Evolutionary conservation across 2,888 invertebrate species (phyloP).

Genomic region (Spatulosminthurus flaviceps): DNA sequence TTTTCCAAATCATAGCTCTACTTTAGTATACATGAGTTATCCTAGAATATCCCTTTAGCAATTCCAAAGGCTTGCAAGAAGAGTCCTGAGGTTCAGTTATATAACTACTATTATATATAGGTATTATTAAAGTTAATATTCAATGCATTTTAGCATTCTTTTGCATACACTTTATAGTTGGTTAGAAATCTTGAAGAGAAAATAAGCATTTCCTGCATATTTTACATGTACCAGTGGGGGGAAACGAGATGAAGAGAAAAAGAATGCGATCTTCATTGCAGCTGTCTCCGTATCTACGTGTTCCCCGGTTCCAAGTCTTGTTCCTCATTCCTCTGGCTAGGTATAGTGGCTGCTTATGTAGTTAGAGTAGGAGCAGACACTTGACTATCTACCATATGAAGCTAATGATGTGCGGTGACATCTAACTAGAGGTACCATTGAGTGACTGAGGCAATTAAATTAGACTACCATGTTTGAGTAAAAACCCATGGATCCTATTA

Average conservation of each 20-base stretch:
- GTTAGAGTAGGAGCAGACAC: neutral
- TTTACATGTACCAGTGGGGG: too few species aligned
- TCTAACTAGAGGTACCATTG: constrained; percentile 12
- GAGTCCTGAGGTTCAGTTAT: too few species aligned
- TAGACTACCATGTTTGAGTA: neutral
- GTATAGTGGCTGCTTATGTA: neutral
- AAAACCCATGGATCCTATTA: constrained; percentile 6
- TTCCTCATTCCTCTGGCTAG: neutral
- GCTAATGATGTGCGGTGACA: constrained; percentile 5
- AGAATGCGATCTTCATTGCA: neutral
- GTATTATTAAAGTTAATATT: too few species aligned
- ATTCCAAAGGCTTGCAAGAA: too few species aligned
- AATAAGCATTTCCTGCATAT: too few species aligned
- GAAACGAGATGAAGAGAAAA: constrained; percentile 6
- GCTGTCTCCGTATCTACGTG: neutral
- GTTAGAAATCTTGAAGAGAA: too few species aligned
- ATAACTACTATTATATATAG: too few species aligned
- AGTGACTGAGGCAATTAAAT: constrained; percentile 28
- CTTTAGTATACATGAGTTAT: too few species aligned
- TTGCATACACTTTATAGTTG: too few species aligned
- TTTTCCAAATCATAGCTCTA: too few species aligned
- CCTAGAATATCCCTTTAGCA: too few species aligned
- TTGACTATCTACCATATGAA: neutral
- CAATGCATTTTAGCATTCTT: too few species aligned
- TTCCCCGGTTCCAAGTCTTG: neutral